phyloP scores from a whole-genome alignment of 2,888 invertebrate genomes.

The Sphaerophoria rueppellii region DNA sequence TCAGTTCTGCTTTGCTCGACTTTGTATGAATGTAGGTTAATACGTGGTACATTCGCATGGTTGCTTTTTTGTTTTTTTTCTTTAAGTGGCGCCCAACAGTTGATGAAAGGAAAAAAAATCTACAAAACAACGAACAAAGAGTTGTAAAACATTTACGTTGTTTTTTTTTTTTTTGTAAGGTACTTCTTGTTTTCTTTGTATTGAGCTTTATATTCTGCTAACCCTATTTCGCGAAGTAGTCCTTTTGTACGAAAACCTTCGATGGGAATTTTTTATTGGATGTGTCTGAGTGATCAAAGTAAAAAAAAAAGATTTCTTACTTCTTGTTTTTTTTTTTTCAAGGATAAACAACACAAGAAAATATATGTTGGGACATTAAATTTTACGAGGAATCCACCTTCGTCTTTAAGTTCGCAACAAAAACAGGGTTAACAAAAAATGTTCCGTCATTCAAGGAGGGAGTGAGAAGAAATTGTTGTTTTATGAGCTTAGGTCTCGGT shows the following conservation, averaged over 20 bases:
- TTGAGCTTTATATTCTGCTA: neutral
- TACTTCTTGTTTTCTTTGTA: neutral
- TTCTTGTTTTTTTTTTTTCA: slow-evolving; percentile 34
- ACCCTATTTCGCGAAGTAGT: slow-evolving; percentile 6
- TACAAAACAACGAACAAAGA: slow-evolving; percentile 10
- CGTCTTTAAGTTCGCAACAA: slow-evolving; percentile 20
- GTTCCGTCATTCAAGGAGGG: slow-evolving; percentile 7
- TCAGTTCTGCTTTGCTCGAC: slow-evolving; percentile 6
- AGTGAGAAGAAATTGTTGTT: slow-evolving; percentile 7
- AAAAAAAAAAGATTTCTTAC: slow-evolving; percentile 16
- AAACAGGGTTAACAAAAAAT: neutral
- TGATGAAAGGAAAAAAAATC: slow-evolving; percentile 11
- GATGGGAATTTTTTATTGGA: slow-evolving; percentile 45
- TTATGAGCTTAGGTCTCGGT: slow-evolving; percentile 2
- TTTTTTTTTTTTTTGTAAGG: no score
- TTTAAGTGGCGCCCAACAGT: slow-evolving; percentile 32
- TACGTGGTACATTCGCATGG: slow-evolving; percentile 26
- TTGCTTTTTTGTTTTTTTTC: slow-evolving; percentile 9
- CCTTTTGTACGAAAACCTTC: neutral
- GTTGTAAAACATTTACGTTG: neutral
- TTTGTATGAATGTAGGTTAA: neutral
- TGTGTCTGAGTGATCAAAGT: slow-evolving; percentile 64
- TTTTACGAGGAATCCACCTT: slow-evolving; percentile 50
- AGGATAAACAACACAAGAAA: slow-evolving; percentile 40
- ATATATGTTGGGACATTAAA: slow-evolving; percentile 35